phyloP scores from a whole-genome alignment of 2,888 invertebrate genomes.

The Panopea generosa region DNA sequence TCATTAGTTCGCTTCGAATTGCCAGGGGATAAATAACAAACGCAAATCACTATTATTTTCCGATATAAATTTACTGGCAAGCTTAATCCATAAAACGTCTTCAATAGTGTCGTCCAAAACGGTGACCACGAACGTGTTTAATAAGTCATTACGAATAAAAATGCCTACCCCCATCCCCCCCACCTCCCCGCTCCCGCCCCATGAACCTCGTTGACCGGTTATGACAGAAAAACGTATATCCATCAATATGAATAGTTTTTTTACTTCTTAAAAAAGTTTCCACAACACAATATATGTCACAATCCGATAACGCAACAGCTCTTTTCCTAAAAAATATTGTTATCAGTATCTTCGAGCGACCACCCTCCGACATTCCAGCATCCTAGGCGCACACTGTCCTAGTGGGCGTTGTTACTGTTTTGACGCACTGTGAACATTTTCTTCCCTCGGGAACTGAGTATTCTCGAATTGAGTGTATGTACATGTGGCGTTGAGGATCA shows the following conservation, averaged over 20 bases:
- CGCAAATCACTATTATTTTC: conserved; percentile 3
- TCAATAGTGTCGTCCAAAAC: conserved; percentile 10
- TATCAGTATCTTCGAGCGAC: conserved; percentile 7
- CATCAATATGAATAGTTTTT: conserved; percentile 1
- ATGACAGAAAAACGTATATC: conserved; percentile 16
- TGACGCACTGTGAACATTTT: conserved; percentile 4
- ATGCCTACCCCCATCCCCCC: conserved; percentile 32
- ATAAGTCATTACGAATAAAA: conserved; percentile 11
- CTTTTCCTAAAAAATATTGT: conserved; percentile 1
- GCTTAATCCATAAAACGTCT: conserved; percentile 17
- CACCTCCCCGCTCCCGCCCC: conserved; percentile 24
- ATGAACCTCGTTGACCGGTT: conserved; percentile 15
- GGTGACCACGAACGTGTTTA: background rate
- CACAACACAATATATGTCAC: conserved; percentile 23
- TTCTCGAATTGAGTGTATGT: too few species aligned
- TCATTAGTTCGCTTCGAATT: conserved; percentile 3
- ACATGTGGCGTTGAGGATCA: too few species aligned
- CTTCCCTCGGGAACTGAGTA: too few species aligned
- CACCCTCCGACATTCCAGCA: conserved; percentile 21
- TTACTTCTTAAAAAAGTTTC: conserved; percentile 21
- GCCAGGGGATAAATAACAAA: conserved; percentile 17
- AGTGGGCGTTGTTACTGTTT: background rate
- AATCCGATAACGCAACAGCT: conserved; percentile 1
- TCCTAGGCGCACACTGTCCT: conserved; percentile 18
- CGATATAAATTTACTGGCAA: background rate